Evolutionary conservation across 2,888 invertebrate species (phyloP).

Genomic region (Exocentrus adspersus): DNA sequence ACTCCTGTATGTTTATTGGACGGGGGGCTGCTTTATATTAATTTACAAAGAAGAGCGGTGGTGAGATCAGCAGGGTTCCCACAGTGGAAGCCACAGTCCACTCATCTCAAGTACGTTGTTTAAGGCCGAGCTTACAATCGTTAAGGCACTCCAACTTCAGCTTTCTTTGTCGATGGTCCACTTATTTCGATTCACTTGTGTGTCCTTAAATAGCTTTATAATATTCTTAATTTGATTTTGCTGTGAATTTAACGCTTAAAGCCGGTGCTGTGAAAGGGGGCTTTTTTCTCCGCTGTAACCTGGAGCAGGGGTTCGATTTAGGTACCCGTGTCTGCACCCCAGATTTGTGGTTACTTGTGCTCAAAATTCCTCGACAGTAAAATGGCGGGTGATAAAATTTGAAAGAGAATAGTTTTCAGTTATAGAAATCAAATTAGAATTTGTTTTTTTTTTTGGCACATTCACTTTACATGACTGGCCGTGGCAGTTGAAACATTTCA

Average conservation of each 20-base stretch:
- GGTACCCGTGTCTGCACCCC: no score
- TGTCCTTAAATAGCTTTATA: constrained; percentile 45
- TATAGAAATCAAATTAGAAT: no score
- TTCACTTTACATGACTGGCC: no score
- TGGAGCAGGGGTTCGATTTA: no score
- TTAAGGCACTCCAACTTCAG: constrained; percentile 49
- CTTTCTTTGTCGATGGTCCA: constrained; percentile 51
- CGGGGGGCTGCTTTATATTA: constrained; percentile 35
- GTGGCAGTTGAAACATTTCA: no score
- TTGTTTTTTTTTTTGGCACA: no score
- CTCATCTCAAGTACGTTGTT: constrained; percentile 55
- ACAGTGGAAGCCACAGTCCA: constrained; percentile 55
- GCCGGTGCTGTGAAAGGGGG: constrained; percentile 6
- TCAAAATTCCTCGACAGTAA: no score
- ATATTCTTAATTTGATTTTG: constrained; percentile 44
- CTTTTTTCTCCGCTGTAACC: background rate
- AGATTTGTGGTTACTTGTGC: no score
- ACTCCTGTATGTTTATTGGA: background rate
- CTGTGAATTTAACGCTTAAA: constrained; percentile 42
- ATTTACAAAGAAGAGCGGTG: constrained; percentile 38
- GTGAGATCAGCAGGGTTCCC: constrained; percentile 56
- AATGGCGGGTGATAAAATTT: no score
- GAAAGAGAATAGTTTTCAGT: no score
- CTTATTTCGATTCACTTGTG: constrained; percentile 48
- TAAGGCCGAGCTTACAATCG: constrained; percentile 50